Base-by-base conservation (phyloP, 1,140 invertebrate genomes). In the Cyrtorhinus lividipennis region DNA sequence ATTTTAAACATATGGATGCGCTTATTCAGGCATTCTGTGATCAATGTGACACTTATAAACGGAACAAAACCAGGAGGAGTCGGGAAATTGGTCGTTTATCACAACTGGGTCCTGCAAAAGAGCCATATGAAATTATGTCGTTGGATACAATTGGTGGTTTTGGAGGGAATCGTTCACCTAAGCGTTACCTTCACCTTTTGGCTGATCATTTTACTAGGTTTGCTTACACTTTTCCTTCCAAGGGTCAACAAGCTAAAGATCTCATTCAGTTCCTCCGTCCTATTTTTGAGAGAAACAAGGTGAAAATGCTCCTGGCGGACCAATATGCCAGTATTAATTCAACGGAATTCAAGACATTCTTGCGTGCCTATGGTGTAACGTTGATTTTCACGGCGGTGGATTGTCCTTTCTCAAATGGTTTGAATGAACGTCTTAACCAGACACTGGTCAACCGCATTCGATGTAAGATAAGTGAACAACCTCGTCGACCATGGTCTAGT, bases 101-200 rank as follows among this genome's bases (percentile, higher is more conserved):
- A 13, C 67, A 72, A 15, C 66, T 73, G 63, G 71, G 70, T 65
- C 72, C 67, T 71, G 62, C 67, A 65, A 63, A 66, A 71, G 24
- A 70, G 68, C 64, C 72, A 67, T 68, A 71, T 71, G 67, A 71
- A 68, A 24, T 73, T 65, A 66, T 72, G 8, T 67, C 65, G 22
- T 66, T 71, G 53, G 67, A 68, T 45, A 68, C 67, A 3, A 68
- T 69, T 56, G 68, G 67, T 13, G 68, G 68, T 15, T 69, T 68
- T 59, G 65, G 8, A 10, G 48, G 48, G 20, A 56, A 56, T 56
- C 48, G 67, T n/a, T 67, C 65, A 23, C 63, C 65, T 56, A 67
- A 68, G 64, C 65, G 61, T 56, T 69, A 69, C 56, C 27, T 70
- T 13, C 67, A 69, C 61, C 59, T 69, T n/a, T 46, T 69, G 38